phyloP scores from a whole-genome alignment of 2,113 vertebrate genomes.

The Limanda limanda region DNA sequence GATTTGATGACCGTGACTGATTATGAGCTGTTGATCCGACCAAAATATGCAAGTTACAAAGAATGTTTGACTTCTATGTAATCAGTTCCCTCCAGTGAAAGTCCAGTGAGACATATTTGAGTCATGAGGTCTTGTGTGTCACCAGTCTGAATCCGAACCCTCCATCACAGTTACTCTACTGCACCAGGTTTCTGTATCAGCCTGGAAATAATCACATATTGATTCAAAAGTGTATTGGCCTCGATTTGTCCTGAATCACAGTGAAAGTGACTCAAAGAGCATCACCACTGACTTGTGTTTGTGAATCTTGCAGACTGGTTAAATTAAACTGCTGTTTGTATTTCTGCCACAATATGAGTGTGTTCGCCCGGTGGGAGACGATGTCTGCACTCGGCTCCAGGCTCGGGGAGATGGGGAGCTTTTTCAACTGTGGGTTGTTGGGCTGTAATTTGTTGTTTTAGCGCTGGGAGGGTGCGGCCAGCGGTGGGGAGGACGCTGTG shows the following conservation, averaged over 20 bases:
- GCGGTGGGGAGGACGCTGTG: conserved; percentile 49
- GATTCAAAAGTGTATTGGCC: not conserved
- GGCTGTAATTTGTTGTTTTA: conserved; percentile 80
- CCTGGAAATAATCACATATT: not conserved
- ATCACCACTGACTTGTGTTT: conserved; percentile 27
- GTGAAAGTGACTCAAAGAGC: conserved; percentile 58
- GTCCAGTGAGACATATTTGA: not conserved
- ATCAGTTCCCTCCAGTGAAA: too few species aligned
- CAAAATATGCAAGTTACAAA: too few species aligned
- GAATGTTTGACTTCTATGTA: too few species aligned
- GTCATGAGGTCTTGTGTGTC: not conserved
- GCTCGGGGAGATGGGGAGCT: conserved; percentile 24
- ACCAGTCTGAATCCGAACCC: not conserved
- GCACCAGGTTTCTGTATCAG: not conserved
- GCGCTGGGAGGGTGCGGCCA: conserved; percentile 73
- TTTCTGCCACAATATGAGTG: conserved; percentile 22
- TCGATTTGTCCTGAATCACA: conserved; percentile 25
- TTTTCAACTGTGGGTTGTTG: conserved; percentile 49
- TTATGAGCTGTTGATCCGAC: too few species aligned
- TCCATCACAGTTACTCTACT: not conserved
- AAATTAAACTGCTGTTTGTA: conserved; percentile 12
- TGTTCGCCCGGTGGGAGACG: conserved; percentile 24
- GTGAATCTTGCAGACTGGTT: conserved; percentile 24
- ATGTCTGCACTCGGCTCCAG: conserved; percentile 31
- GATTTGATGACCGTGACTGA: too few species aligned